A percentile compares a stretch with the other conserved stretches of the same genome.
phyloP scores from a whole-genome alignment of 2,888 invertebrate genomes.

The Epirrita christyi region DNA sequence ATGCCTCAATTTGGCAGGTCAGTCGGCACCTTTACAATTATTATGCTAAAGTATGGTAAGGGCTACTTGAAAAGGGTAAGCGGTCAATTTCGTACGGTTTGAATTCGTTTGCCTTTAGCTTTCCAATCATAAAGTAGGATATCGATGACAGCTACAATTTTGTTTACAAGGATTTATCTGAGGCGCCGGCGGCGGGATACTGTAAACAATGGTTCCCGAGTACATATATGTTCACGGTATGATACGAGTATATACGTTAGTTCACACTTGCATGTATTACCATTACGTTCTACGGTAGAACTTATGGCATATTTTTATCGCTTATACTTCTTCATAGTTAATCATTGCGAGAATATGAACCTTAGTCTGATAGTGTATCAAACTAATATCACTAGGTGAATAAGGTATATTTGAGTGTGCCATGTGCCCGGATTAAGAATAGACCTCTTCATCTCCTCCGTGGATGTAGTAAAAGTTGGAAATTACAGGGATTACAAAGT shows the following conservation, averaged over 20 bases:
- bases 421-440: too few species aligned
- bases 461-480: too few species aligned
- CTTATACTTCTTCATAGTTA: too few species aligned
- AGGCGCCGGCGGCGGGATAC: conserved; percentile 43
- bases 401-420: too few species aligned
- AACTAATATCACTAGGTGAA: too few species aligned
- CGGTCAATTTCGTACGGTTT: conserved; percentile 69
- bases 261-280: too few species aligned
- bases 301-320: too few species aligned
- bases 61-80: conserved; percentile 59
- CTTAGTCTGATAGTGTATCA: too few species aligned
- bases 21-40: conserved; percentile 25
- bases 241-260: conserved; percentile 7
- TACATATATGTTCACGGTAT: conserved; percentile 2
- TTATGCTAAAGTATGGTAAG: conserved; percentile 25
- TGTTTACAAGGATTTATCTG: conserved; percentile 75
- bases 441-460: too few species aligned
- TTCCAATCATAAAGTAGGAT: conserved; percentile 73
- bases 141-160: conserved; percentile 76
- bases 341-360: too few species aligned
- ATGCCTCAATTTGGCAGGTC: conserved; percentile 1
- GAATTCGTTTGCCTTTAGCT: conserved; percentile 65
- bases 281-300: too few species aligned
- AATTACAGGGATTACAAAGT: too few species aligned
- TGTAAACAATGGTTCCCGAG: conserved; percentile 18